phyloP scores from a whole-genome alignment of 2,113 vertebrate genomes.

The Pseudois nayaur region DNA sequence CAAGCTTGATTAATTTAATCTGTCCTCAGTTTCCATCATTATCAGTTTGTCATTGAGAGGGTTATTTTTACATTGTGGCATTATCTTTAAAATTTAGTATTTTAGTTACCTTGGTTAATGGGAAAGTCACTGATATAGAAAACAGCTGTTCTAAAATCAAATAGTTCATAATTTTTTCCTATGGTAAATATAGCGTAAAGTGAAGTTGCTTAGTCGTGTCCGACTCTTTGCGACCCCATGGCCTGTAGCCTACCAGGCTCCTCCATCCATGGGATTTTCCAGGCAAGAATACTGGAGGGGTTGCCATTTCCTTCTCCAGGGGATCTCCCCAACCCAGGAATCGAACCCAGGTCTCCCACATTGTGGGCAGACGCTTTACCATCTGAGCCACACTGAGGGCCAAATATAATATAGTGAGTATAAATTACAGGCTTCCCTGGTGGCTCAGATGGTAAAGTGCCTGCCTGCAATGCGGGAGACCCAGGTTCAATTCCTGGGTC shows the following conservation, averaged over 20 bases:
- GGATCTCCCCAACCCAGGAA: neutral
- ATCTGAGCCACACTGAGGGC: neutral
- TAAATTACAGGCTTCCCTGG: slow-evolving; percentile 5
- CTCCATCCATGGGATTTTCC: neutral
- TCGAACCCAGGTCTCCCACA: neutral
- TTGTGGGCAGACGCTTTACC: fast-evolving
- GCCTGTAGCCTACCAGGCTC: neutral
- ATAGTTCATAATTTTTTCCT: neutral
- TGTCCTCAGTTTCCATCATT: neutral
- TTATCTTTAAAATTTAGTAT: neutral
- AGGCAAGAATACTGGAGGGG: neutral
- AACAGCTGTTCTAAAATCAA: neutral
- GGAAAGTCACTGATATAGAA: neutral
- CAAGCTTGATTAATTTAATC: neutral
- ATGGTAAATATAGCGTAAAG: neutral
- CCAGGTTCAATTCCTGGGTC: too few relatives aligned
- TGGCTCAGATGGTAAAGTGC: too few relatives aligned
- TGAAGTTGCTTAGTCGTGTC: neutral
- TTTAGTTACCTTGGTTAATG: neutral
- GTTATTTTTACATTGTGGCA: neutral
- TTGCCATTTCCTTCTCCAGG: neutral
- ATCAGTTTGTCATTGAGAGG: neutral
- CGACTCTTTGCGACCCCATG: neutral
- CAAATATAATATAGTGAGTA: neutral
- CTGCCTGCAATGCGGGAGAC: too few relatives aligned